These are phyloP conservation scores for Gorsachius goisagi DNA, from an alignment of 2,113 vertebrate genomes.

Conservation along the genomic window DNA sequence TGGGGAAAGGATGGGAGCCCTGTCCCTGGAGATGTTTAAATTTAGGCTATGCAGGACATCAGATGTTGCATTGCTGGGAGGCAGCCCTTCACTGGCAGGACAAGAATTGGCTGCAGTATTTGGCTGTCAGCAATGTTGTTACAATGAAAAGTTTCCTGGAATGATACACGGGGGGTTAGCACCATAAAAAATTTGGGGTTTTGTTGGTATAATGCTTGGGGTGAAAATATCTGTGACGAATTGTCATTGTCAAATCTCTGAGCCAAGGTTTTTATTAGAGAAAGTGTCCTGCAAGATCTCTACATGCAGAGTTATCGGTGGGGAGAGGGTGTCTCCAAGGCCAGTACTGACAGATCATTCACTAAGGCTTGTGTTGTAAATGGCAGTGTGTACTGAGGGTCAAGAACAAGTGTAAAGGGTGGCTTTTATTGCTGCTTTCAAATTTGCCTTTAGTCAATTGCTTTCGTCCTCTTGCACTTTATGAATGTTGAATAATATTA, in stretches of 20 bases:
- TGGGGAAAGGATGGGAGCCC: not conserved
- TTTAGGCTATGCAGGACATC: not conserved
- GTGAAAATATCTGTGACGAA: not conserved
- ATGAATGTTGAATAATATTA: accelerated
- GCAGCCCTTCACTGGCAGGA: not conserved
- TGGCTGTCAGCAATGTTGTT: not conserved
- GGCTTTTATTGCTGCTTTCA: not conserved
- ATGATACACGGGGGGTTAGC: not conserved
- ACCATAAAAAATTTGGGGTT: not conserved
- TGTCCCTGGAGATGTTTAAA: not conserved
- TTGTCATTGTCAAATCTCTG: not conserved
- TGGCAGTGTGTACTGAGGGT: not conserved
- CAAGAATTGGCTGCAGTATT: not conserved
- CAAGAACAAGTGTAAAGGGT: not conserved
- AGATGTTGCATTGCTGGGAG: not conserved
- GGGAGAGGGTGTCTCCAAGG: not conserved
- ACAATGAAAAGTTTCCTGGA: slow-evolving; percentile 11
- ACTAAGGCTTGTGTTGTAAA: not conserved
- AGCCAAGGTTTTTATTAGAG: not conserved
- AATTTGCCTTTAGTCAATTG: not conserved
- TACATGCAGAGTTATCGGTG: not conserved
- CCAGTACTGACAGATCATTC: not conserved
- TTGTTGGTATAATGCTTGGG: not conserved
- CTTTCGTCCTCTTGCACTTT: not conserved
- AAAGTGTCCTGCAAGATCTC: not conserved